Percentiles rank a stretch among this genome's conserved stretches.
These are phyloP conservation scores for Hycleus cichorii DNA, from an alignment of 1,140 invertebrate species.

Conservation along the genomic window DNA sequence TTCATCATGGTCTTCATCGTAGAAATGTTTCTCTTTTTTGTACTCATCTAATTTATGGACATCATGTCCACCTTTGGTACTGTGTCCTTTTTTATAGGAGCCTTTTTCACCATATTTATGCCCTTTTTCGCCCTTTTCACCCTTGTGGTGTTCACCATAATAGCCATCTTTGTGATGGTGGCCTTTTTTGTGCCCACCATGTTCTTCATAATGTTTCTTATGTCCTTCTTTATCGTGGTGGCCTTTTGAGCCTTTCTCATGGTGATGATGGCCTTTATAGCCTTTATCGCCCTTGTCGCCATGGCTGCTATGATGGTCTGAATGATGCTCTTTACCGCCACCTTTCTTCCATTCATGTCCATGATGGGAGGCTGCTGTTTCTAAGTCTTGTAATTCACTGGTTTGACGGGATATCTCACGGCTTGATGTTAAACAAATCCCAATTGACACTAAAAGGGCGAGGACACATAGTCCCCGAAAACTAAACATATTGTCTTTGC, in stretches of 20 bases:
- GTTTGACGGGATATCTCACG: slow-evolving; percentile 33
- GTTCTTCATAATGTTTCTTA: slow-evolving; percentile 55
- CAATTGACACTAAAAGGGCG: slow-evolving; percentile 27
- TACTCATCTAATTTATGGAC: slow-evolving; percentile 64
- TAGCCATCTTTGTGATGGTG: slow-evolving; percentile 62
- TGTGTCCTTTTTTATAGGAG: slow-evolving; percentile 55
- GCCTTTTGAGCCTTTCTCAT: slow-evolving; percentile 58
- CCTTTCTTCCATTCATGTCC: slow-evolving; percentile 45
- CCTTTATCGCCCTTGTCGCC: slow-evolving; percentile 53
- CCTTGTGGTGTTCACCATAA: slow-evolving; percentile 59
- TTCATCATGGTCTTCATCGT: slow-evolving; percentile 56
- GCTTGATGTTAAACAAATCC: slow-evolving; percentile 28
- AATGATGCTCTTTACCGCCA: slow-evolving; percentile 50
- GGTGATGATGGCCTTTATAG: slow-evolving; percentile 52
- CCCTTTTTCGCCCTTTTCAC: slow-evolving; percentile 58
- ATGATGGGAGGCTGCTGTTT: slow-evolving; percentile 25
- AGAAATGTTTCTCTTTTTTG: slow-evolving; percentile 64
- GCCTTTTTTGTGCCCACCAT: slow-evolving; percentile 57
- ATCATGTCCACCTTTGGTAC: slow-evolving; percentile 58
- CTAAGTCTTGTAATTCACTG: slow-evolving; percentile 29
- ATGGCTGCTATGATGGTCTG: slow-evolving; percentile 49
- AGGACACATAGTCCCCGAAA: slow-evolving; percentile 31
- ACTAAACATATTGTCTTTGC: slow-evolving; percentile 23
- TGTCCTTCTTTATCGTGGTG: slow-evolving; percentile 60
- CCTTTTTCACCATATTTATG: slow-evolving; percentile 54